Evolutionary conservation across 2,113 vertebrate species (phyloP), one percentile per base, ranked within the genome.

Genomic region (Siniperca chuatsi): DNA sequence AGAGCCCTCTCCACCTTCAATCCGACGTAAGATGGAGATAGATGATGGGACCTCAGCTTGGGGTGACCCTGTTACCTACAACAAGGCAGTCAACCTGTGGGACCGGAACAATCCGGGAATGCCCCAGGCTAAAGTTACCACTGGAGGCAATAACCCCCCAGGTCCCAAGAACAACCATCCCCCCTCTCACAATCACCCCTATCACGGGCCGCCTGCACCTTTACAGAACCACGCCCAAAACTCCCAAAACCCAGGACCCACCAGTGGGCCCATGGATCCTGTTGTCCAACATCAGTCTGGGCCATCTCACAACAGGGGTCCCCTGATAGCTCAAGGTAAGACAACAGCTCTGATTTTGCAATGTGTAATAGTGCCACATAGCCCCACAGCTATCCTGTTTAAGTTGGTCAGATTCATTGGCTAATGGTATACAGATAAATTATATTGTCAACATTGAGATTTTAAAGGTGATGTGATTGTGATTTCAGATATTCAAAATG

Each of bases 11-110:
- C 98, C 98, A 44, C 97, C 98, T 10, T 99, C 98, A 92, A 97
- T 99, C 90, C 96, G 97, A 57, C 98, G 97, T 79, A 99, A 98
- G 89, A 99, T 99, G 97, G 98, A 99, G 94, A 99, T 99, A 0
- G 98, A 99, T 91, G 98, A 99, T 57, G 98, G 98, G 93, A 99
- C 98, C 88, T 98, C 98, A 87, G 98, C 98, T 94, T 99, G 98
- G 98, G 98, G 98, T 13, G 97, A 99, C 95, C 98, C 98, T 20
- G 98, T 93, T 92, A 92, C 92, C 93, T 97, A 98, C 94, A 98
- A 94, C 93, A 99, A 98, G 95, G 91, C 97, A 89, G 98, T 99
- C 94, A 99, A 98, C 93, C 95, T 99, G 94, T 99, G 98, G 98
- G 98, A 99, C 93, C 97, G 96, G 83, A 99, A 99, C 95, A 98